Evolutionary conservation across 2,888 invertebrate genomes (phyloP).

Genomic region (Acleris holmiana): DNA sequence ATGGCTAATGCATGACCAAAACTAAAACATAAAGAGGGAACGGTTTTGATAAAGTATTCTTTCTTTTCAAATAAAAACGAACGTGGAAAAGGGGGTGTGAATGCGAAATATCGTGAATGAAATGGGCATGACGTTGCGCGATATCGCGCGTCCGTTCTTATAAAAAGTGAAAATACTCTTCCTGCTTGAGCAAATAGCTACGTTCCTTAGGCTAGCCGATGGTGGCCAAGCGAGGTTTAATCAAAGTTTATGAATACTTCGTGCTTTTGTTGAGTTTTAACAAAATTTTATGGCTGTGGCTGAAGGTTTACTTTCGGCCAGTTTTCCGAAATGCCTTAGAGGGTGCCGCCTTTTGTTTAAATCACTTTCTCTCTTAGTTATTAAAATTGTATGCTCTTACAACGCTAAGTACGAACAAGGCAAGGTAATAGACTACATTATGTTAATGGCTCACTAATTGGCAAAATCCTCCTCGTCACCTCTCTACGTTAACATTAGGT

Average conservation of each 20-base stretch:
- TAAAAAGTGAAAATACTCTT: neutral
- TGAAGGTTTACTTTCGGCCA: slow-evolving; percentile 1
- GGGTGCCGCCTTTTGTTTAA: slow-evolving; percentile 9
- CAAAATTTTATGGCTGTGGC: slow-evolving; percentile 3
- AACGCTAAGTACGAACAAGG: neutral
- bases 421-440: no score
- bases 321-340: slow-evolving; percentile 9
- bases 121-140: slow-evolving; percentile 10
- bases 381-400: slow-evolving; percentile 9
- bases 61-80: slow-evolving; percentile 11
- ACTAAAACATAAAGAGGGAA: neutral
- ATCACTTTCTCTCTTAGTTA: slow-evolving; percentile 3
- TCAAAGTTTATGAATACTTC: no score
- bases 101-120: slow-evolving; percentile 12
- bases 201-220: neutral
- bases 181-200: neutral
- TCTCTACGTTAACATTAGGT: no score
- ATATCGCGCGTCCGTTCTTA: neutral
- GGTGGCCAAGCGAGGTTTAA: no score
- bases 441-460: no score
- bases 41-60: neutral
- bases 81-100: slow-evolving; percentile 13
- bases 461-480: no score
- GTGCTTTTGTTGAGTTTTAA: slow-evolving; percentile 10
- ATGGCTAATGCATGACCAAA: no score